Evolutionary conservation across 2,888 invertebrate species (phyloP).

Genomic region (Agonum fuliginosum): DNA sequence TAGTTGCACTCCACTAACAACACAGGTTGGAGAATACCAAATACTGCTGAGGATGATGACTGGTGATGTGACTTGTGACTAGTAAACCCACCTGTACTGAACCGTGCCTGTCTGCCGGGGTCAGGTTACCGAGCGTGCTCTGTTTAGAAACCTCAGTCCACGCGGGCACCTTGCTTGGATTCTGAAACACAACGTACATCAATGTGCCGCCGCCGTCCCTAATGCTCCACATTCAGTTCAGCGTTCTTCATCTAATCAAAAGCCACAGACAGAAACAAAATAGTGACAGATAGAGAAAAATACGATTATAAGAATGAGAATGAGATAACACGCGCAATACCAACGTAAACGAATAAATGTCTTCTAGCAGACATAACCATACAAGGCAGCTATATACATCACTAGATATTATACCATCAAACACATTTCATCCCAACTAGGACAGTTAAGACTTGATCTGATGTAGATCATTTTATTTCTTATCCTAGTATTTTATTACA

Average conservation of each 20-base stretch:
- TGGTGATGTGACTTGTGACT: conserved; percentile 20
- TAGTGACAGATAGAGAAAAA: conserved; percentile 45
- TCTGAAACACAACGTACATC: conserved; percentile 64
- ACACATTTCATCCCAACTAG: conserved; percentile 18
- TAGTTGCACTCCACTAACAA: conserved; percentile 35
- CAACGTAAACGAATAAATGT: background rate
- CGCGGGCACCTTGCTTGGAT: conserved; percentile 84
- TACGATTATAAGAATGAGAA: conserved; percentile 49
- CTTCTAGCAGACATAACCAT: conserved; percentile 45
- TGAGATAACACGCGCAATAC: conserved; percentile 54
- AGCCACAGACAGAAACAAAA: conserved; percentile 44
- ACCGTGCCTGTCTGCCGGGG: conserved; percentile 96
- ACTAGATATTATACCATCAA: conserved; percentile 19
- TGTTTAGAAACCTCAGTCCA: conserved; percentile 92
- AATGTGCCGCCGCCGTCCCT: conserved; percentile 38
- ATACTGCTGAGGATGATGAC: background rate
- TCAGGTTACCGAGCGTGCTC: conserved; percentile 88
- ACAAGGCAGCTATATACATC: conserved; percentile 42
- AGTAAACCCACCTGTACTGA: conserved; percentile 88
- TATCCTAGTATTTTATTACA: too few relatives aligned
- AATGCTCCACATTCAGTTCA: conserved; percentile 63
- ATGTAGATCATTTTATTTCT: background rate
- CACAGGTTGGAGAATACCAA: background rate
- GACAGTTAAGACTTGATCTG: background rate
- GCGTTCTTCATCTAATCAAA: conserved; percentile 42